Conservation (phyloP, 1,140 invertebrate genomes). For the Apolygus lucorum region DNA sequence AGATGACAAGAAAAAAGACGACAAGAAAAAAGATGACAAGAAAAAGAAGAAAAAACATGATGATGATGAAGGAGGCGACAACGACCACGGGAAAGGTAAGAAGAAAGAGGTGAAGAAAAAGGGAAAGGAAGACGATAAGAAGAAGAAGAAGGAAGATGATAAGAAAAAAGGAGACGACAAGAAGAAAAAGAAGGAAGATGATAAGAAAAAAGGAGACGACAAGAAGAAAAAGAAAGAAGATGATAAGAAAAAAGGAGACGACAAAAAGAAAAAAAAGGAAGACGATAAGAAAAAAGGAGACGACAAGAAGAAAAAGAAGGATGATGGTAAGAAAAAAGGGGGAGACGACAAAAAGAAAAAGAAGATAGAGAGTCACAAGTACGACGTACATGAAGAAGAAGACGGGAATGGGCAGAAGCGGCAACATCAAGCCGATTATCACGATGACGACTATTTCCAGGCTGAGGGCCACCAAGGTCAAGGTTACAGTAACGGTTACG, state of each 20-base stretch:
- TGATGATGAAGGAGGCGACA: neutral
- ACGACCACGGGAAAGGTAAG: neutral
- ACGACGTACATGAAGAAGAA: neutral
- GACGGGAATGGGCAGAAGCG: neutral
- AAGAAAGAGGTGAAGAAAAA: too few species aligned
- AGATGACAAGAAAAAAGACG: neutral
- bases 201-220: neutral
- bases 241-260: neutral
- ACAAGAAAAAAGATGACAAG: neutral
- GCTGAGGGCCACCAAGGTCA: too few species aligned
- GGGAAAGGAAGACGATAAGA: neutral
- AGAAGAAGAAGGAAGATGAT: neutral
- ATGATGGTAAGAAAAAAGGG: neutral
- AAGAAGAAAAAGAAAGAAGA: neutral
- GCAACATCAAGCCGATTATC: too few species aligned
- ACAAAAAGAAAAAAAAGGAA: neutral
- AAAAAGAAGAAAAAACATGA: neutral
- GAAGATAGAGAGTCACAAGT: neutral
- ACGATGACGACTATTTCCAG: too few species aligned
- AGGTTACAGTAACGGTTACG: too few species aligned
- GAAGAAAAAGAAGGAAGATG: neutral
- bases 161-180: neutral
- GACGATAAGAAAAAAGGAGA: neutral
- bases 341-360: neutral
- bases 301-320: neutral